These are phyloP conservation scores for Cosmia pyralina DNA, from an alignment of 2,888 invertebrate genomes.

Conservation along the genomic window DNA sequence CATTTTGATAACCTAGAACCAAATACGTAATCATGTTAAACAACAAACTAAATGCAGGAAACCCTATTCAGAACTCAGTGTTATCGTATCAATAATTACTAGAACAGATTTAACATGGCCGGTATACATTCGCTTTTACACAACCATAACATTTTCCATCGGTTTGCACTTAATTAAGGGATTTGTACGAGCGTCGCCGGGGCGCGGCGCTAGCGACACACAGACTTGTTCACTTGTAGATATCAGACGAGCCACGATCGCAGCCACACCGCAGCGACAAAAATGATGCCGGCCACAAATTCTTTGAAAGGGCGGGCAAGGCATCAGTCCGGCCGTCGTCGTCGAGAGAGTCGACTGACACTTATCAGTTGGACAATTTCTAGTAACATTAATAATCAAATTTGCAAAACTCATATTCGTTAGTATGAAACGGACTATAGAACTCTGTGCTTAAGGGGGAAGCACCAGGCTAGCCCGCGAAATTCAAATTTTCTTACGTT, in stretches of 20 bases:
- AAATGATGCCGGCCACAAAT: not conserved
- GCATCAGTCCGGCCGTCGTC: too few species aligned
- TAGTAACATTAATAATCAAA: too few species aligned
- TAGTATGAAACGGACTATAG: too few species aligned
- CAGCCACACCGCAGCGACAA: not conserved
- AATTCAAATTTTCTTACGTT: too few species aligned
- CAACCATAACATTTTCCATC: slow-evolving; percentile 70
- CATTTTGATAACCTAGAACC: slow-evolving; percentile 2
- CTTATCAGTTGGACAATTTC: too few species aligned
- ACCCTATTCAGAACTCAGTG: slow-evolving; percentile 47
- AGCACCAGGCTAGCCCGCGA: too few species aligned
- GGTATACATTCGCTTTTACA: slow-evolving; percentile 64
- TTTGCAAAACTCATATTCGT: too few species aligned
- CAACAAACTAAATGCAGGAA: slow-evolving; percentile 53
- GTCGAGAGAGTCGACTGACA: too few species aligned
- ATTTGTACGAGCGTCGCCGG: slow-evolving; percentile 74
- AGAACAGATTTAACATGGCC: slow-evolving; percentile 60
- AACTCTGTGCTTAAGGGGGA: too few species aligned
- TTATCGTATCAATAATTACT: slow-evolving; percentile 71
- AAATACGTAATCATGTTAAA: slow-evolving; percentile 26
- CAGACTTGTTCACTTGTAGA: slow-evolving; percentile 59
- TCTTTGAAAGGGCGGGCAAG: not conserved
- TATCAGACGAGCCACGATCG: not conserved
- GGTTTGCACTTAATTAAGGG: slow-evolving; percentile 82
- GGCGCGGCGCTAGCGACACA: slow-evolving; percentile 67